Conservation (phyloP, 2,888 invertebrate genomes). For the Palloptera scutellata region DNA sequence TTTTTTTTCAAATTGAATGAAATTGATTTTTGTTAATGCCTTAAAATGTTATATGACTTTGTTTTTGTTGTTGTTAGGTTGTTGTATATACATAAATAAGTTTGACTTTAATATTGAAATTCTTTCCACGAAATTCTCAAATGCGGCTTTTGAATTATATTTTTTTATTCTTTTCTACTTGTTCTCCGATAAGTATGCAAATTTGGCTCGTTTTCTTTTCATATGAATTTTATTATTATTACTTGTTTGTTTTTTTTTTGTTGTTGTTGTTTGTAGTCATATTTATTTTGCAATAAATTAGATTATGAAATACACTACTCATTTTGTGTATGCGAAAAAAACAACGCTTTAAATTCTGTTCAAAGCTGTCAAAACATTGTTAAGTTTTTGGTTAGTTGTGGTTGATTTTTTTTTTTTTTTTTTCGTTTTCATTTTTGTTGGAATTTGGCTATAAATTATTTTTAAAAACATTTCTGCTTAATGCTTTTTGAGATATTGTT, state of each 20-base stretch:
- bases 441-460: conserved; percentile 3
- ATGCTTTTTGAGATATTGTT: neutral
- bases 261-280: neutral
- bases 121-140: too few species aligned
- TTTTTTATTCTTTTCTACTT: too few species aligned
- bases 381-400: neutral
- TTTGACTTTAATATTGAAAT: neutral
- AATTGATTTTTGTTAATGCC: neutral
- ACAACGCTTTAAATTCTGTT: neutral
- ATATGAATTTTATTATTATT: too few species aligned
- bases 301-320: neutral
- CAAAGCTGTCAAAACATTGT: conserved; percentile 1
- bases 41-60: neutral
- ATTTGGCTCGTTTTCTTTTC: too few species aligned
- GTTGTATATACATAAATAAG: neutral
- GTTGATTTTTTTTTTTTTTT: neutral
- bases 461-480: neutral
- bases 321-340: neutral
- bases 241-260: too few species aligned
- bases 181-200: too few species aligned
- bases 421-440: neutral
- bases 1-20: neutral
- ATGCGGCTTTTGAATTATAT: too few species aligned
- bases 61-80: neutral
- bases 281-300: conserved; percentile 3